Evolutionary conservation across 2,888 invertebrate species (phyloP).

Genomic region (Quadroppia sp.): DNA sequence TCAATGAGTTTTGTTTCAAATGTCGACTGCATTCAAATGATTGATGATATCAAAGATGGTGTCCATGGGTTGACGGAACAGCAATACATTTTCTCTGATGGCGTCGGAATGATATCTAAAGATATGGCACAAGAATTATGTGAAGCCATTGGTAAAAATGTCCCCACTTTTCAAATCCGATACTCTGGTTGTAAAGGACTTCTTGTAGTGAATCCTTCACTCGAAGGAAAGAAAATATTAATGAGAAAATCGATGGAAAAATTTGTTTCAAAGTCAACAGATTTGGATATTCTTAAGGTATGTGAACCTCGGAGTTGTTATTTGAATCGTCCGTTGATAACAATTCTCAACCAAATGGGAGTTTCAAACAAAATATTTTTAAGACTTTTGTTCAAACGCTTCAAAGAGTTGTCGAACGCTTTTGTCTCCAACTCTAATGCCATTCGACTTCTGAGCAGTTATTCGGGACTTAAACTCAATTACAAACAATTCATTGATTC

Average conservation of each 20-base stretch:
- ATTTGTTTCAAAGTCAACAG: conserved; percentile 28
- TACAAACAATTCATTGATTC: conserved; percentile 43
- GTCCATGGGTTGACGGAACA: background rate
- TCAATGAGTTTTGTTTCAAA: conserved; percentile 34
- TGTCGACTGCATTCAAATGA: conserved; percentile 10
- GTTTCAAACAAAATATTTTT: conserved; percentile 42
- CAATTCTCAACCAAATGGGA: conserved; percentile 46
- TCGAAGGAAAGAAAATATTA: conserved; percentile 25
- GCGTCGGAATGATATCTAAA: conserved; percentile 39
- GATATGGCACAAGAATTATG: conserved; percentile 25
- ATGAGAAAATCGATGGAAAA: conserved; percentile 39
- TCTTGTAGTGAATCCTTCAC: conserved; percentile 35
- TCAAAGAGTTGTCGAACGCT: conserved; percentile 42
- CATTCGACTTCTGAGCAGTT: conserved; percentile 37
- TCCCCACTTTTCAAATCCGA: conserved; percentile 35
- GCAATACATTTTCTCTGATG: conserved; percentile 40
- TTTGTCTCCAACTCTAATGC: conserved; percentile 5
- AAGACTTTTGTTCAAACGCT: conserved; percentile 35
- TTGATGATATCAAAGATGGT: conserved; percentile 36
- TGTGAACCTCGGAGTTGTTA: conserved; percentile 27
- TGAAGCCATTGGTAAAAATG: background rate
- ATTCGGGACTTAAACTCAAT: conserved; percentile 44
- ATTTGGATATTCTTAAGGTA: conserved; percentile 39
- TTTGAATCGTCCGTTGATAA: conserved; percentile 46
- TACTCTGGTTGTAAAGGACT: conserved; percentile 40